These are phyloP conservation scores for Aphidius colemani DNA, from an alignment of 2,888 invertebrate genomes.

Conservation along the genomic window DNA sequence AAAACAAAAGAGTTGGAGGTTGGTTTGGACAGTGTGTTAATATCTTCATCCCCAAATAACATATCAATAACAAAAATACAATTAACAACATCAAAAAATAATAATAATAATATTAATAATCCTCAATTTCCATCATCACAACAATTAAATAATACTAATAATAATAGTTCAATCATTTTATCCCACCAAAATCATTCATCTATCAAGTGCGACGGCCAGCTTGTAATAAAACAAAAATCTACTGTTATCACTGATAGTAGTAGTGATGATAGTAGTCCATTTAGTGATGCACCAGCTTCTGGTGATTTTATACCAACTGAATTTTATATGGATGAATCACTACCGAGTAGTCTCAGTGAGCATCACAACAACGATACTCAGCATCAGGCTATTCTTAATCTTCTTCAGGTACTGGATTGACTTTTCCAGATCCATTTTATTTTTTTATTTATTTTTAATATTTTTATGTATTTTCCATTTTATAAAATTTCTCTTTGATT, in stretches of 20 bases:
- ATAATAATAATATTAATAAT: too few species aligned
- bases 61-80: too few species aligned
- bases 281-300: slow-evolving; percentile 55
- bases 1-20: slow-evolving; percentile 44
- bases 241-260: slow-evolving; percentile 42
- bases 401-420: slow-evolving; percentile 59
- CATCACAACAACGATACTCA: slow-evolving; percentile 63
- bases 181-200: slow-evolving; percentile 4
- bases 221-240: slow-evolving; percentile 34
- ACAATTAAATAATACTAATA: background rate
- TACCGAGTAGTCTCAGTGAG: slow-evolving; percentile 82
- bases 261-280: slow-evolving; percentile 55
- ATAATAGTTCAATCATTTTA: slow-evolving; percentile 40
- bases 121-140: slow-evolving; percentile 17
- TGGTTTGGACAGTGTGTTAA: slow-evolving; percentile 42
- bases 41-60: too few species aligned
- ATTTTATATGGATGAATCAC: slow-evolving; percentile 87
- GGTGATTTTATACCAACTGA: slow-evolving; percentile 78
- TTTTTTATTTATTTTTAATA: background rate
- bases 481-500: slow-evolving; percentile 29
- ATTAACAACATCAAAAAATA: too few species aligned
- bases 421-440: slow-evolving; percentile 30
- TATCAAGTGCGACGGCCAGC: slow-evolving; percentile 57
- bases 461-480: slow-evolving; percentile 19
- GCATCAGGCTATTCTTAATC: slow-evolving; percentile 58